A percentile compares a stretch with the other conserved stretches of the same genome.
Conservation (phyloP, 1,140 invertebrate species). For the Drosophila baimaii region DNA sequence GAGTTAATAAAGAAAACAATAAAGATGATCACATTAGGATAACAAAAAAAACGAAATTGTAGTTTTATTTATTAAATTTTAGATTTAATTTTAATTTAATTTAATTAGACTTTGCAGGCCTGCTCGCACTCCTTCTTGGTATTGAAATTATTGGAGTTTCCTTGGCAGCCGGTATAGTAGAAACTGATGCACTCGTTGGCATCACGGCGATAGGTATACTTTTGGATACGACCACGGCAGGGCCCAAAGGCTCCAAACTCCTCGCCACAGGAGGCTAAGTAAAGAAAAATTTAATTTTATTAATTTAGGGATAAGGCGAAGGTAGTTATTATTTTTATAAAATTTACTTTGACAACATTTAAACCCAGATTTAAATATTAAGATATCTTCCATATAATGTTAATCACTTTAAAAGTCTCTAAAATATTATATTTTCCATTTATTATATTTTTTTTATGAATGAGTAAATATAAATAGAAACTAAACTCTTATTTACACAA, state of each 20-base stretch:
- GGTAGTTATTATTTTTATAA: background rate
- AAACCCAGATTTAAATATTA: no score
- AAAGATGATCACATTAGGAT: constrained; percentile 65
- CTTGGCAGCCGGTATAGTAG: constrained; percentile 91
- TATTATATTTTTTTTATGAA: no score
- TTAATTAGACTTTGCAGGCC: constrained; percentile 85
- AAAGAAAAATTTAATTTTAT: background rate
- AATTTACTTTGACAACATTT: no score
- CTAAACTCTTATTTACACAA: no score
- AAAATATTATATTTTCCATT: no score
- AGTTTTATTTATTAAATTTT: constrained; percentile 26
- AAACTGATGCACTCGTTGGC: constrained; percentile 85
- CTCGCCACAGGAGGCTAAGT: constrained; percentile 61
- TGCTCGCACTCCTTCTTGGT: constrained; percentile 87
- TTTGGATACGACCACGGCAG: constrained; percentile 16
- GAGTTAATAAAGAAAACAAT: constrained; percentile 68
- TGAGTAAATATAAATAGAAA: no score
- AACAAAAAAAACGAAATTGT: constrained; percentile 8
- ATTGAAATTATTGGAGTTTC: constrained; percentile 91
- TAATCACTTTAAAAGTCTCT: no score
- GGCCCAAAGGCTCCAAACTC: constrained; percentile 47
- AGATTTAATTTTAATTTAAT: background rate
- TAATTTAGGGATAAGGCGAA: background rate
- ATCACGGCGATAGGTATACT: constrained; percentile 52
- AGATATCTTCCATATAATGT: no score